Conservation (phyloP, 2,797 vertebrate species). For the Mormyrops attenuatus region DNA sequence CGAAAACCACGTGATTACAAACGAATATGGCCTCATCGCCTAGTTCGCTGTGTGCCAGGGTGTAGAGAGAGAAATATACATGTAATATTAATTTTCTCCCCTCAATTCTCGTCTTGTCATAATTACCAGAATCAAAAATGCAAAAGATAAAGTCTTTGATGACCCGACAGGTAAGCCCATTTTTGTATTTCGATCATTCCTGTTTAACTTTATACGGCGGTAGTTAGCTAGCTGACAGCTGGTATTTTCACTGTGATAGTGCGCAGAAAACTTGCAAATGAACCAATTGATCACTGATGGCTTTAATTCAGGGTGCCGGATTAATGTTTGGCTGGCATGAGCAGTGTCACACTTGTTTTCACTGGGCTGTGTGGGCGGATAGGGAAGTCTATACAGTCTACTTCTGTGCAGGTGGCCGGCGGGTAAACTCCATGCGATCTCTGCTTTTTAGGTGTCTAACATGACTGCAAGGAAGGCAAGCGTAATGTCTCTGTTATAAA, state of each 20-base stretch:
- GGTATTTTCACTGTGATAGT: neutral
- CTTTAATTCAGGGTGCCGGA: neutral
- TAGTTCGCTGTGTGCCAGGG: conserved; percentile 39
- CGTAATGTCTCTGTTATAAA: neutral
- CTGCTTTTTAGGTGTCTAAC: neutral
- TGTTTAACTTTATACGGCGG: neutral
- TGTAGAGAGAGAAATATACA: conserved; percentile 39
- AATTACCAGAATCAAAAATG: conserved; percentile 55
- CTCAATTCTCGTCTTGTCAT: neutral
- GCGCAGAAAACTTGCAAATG: neutral
- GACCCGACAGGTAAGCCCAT: conserved; percentile 82
- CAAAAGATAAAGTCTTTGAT: conserved; percentile 98
- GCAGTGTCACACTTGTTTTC: neutral
- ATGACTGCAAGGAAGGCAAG: neutral
- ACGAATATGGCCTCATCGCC: conserved; percentile 72
- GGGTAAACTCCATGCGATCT: neutral
- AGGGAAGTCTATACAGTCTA: conserved; percentile 43
- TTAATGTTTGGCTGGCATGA: neutral
- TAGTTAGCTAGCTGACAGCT: conserved; percentile 16
- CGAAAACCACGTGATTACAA: conserved; percentile 65
- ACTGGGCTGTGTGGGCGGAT: conserved; percentile 29
- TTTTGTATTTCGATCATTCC: neutral
- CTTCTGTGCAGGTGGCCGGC: neutral
- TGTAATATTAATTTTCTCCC: neutral
- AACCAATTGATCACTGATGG: neutral